Evolutionary conservation across 2,797 vertebrate genomes (phyloP), one percentile per base, ranked within the genome.

Genomic region (Phoebastria nigripes): DNA sequence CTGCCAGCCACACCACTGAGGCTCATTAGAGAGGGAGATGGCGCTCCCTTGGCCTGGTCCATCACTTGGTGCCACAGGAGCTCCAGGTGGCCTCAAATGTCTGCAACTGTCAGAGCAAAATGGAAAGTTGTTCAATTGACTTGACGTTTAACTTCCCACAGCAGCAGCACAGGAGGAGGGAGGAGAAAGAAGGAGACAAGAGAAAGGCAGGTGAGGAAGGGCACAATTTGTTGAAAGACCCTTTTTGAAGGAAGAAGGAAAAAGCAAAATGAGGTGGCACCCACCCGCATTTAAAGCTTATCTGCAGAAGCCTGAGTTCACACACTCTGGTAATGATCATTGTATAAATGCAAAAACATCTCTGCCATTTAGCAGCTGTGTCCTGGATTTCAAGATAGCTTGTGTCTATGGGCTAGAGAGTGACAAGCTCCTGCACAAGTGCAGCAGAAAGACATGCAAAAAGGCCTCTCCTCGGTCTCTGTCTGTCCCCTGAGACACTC

Each of bases 291-390:
- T 74, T 55, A 2, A 14, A 47, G 46, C 33, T 92, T 29, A 18
- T 83, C 47, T 94, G 61, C 74, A 78, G 89, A 52, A 89, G 78
- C 51, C 31, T 29, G 49, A 63, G 86, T 74, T 90, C 61, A 25
- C 42, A 54, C 56, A 52, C 49, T 87, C 39, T 22, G 15, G 58
- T 89, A 91, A 87, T 59, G 89, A 93, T 95, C 74, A 58, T 77
- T 2, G 0, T 92, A 81, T 65, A 87, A 88, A 92, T 81, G 65
- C 44, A 62, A 82, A 90, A 81, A 77, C 46, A 58, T 61, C 52
- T 63, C 67, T 82, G 71, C 41, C 61, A 70, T 82, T 96, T 59
- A 95, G 76, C 90, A 95, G 87, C 88, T 92, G 81, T 82, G 90
- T 67, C 74, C 67, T 78, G 46, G 81, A 58, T 95, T 90, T 82